Conservation (phyloP, 2,113 vertebrate species). For the Athene noctua region DNA sequence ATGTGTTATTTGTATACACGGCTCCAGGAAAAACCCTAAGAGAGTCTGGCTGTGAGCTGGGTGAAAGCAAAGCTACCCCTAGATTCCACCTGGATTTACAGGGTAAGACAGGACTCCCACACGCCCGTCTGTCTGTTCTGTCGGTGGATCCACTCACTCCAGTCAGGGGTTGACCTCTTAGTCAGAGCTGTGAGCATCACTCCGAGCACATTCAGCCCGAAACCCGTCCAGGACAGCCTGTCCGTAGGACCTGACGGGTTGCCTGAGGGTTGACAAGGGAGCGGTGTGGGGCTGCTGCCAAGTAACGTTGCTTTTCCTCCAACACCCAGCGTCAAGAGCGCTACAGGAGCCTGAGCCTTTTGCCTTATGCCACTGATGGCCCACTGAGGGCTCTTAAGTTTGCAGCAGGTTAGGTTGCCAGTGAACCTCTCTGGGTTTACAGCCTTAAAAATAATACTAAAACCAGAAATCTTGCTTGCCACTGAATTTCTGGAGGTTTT, state of each 20-base stretch:
- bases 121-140: rapidly evolving
- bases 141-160: not conserved
- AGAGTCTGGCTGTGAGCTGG: not conserved
- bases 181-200: not conserved
- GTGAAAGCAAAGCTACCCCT: not conserved
- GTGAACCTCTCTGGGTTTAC: not conserved
- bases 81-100: not conserved
- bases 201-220: not conserved
- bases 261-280: not conserved
- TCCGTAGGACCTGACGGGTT: not conserved
- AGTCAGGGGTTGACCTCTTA: not conserved
- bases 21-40: not conserved
- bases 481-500: not conserved
- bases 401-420: not conserved
- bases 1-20: not conserved
- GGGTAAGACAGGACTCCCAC: not conserved
- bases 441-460: not conserved
- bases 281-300: not conserved
- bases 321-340: not conserved
- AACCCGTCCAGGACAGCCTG: not conserved
- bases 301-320: not conserved
- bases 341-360: not conserved
- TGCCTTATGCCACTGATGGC: not conserved
- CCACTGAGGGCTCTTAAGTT: not conserved
- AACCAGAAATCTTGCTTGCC: not conserved